phyloP scores from a whole-genome alignment of 2,797 vertebrate species.

The Nyctibius grandis region DNA sequence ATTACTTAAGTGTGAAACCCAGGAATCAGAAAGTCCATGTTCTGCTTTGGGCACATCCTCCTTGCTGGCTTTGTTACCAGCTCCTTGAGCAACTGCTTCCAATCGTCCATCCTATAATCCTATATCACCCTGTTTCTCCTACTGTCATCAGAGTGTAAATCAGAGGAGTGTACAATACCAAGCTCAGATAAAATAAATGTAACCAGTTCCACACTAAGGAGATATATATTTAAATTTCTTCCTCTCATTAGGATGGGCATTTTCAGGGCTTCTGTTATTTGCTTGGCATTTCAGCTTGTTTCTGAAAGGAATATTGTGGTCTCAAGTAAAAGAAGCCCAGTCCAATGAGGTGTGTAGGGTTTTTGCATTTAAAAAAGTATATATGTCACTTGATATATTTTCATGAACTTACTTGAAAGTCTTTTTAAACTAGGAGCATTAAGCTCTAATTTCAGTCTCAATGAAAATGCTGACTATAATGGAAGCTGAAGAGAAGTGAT shows the following conservation, averaged over 20 bases:
- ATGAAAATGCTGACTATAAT: slow-evolving; percentile 65
- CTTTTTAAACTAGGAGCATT: slow-evolving; percentile 16
- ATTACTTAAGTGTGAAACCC: slow-evolving; percentile 3
- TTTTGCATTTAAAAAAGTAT: slow-evolving; percentile 18
- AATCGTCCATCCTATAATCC: slow-evolving; percentile 56
- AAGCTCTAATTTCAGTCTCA: slow-evolving; percentile 52
- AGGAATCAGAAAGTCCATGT: neutral
- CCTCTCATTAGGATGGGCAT: slow-evolving; percentile 28
- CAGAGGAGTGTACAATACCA: neutral
- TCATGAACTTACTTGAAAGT: slow-evolving; percentile 40
- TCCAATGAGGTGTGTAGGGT: neutral
- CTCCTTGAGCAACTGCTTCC: slow-evolving; percentile 55
- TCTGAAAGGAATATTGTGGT: neutral
- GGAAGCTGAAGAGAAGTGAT: slow-evolving; percentile 45
- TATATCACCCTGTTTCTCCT: slow-evolving; percentile 11
- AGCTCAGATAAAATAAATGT: slow-evolving; percentile 58
- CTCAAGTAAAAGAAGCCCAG: neutral
- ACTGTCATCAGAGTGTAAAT: neutral
- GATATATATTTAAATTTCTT: slow-evolving; percentile 28
- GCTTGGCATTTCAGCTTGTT: neutral
- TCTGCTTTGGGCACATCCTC: neutral
- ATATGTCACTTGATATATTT: neutral
- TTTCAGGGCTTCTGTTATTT: neutral
- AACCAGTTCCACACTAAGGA: slow-evolving; percentile 13
- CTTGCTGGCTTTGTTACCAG: slow-evolving; percentile 44